A percentile compares a stretch with the other conserved stretches of the same genome.
These are phyloP conservation scores for Cirrhinus mrigala DNA, from an alignment of 2,797 vertebrate species.

Conservation along the genomic window DNA sequence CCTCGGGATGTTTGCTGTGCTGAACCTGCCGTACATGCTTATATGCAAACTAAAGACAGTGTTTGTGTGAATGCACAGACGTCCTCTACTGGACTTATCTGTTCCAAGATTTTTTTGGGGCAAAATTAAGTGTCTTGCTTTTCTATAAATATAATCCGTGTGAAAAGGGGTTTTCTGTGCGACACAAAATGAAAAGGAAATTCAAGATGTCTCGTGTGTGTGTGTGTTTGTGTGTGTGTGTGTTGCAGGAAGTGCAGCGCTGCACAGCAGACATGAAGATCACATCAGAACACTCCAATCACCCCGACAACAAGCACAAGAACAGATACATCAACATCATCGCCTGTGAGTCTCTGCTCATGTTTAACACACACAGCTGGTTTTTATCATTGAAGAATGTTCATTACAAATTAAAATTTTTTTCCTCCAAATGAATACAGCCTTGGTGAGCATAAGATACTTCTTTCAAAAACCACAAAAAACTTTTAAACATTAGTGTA, in stretches of 20 bases:
- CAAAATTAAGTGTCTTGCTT: too few relatives aligned
- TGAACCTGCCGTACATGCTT: background rate
- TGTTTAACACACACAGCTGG: too few relatives aligned
- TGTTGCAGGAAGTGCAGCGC: constrained; percentile 86
- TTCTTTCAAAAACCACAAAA: too few relatives aligned
- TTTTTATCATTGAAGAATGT: too few relatives aligned
- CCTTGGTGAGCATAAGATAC: too few relatives aligned
- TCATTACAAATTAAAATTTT: too few relatives aligned
- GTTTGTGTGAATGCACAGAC: background rate
- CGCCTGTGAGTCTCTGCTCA: constrained; percentile 81
- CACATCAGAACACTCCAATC: constrained; percentile 91
- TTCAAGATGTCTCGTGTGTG: constrained; percentile 26
- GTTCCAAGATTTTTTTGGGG: too few relatives aligned
- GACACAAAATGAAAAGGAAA: background rate
- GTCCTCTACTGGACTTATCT: background rate
- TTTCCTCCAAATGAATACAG: too few relatives aligned
- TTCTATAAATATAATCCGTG: background rate
- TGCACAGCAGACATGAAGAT: constrained; percentile 91
- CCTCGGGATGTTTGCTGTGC: constrained; percentile 1
- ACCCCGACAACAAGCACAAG: constrained; percentile 94
- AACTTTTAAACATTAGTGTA: background rate
- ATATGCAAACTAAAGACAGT: background rate
- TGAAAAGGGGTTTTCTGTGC: background rate
- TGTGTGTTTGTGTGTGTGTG: constrained; percentile 48
- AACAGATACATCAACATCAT: constrained; percentile 95